Evolutionary conservation across 2,888 invertebrate species (phyloP).

Genomic region (Bombylius major): DNA sequence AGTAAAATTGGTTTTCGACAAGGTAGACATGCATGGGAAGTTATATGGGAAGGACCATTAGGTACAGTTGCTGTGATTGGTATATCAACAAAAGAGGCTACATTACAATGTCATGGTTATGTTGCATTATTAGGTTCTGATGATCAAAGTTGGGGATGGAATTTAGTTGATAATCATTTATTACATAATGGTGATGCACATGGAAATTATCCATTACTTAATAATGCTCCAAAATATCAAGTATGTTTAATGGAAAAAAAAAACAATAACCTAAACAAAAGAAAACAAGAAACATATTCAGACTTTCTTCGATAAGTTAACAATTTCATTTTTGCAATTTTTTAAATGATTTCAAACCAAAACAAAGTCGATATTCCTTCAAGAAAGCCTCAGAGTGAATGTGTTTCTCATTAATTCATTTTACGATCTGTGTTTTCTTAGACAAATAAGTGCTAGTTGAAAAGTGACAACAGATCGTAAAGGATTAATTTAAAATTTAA

Average conservation of each 20-base stretch:
- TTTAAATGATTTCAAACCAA: too few relatives aligned
- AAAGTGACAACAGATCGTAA: background rate
- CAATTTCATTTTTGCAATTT: too few relatives aligned
- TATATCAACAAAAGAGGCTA: conserved; percentile 86
- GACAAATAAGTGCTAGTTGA: too few relatives aligned
- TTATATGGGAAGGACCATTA: conserved; percentile 95
- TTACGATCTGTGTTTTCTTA: too few relatives aligned
- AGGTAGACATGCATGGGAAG: conserved; percentile 95
- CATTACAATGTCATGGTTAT: conserved; percentile 89
- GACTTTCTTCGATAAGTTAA: background rate
- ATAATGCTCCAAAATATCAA: conserved; percentile 96
- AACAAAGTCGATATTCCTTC: too few relatives aligned
- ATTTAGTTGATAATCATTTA: conserved; percentile 93
- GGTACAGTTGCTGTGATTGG: conserved; percentile 98
- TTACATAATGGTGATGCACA: conserved; percentile 92
- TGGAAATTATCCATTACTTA: conserved; percentile 85
- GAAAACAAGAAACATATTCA: background rate
- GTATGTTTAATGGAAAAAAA: conserved; percentile 37
- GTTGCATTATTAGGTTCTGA: conserved; percentile 89
- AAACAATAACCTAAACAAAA: background rate
- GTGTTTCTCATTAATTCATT: too few relatives aligned
- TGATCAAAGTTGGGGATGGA: conserved; percentile 99
- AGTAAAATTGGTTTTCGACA: conserved; percentile 82
- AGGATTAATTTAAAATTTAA: background rate
- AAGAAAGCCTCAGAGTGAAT: too few relatives aligned